Base-by-base conservation (phyloP, 2,797 vertebrate genomes). In the Cygnus olor region DNA sequence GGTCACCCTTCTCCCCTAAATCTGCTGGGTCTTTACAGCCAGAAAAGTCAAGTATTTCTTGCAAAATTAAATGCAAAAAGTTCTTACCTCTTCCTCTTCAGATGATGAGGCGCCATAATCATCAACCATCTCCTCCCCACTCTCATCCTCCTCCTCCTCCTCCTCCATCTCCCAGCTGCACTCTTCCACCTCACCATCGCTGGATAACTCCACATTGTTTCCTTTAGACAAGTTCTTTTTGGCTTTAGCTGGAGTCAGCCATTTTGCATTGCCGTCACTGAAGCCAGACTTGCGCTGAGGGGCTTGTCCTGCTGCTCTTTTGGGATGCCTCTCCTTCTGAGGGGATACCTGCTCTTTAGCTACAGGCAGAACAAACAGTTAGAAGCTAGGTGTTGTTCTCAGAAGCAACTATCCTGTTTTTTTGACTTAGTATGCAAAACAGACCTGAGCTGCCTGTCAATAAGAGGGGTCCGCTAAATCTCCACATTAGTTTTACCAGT, bases 21-120 rank as follows among this genome's bases (percentile, higher is more conserved):
- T 25, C 57, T 2, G 0, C 61, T 27, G 1, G 7, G 7, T 70
- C 51, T 21, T 18, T 76, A 56, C 42, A 70, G 60, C 15, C 66
- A 84, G 4, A 32, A 84, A 4, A 40, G 25, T 8, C 60, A 83
- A 57, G 6, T 25, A 22, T 32, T 64, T 57, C 15, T 60, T 40
- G 4, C 0, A 1, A 36, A 30, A 45, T 16, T 28, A 70, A 79
- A 4, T 2, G 9, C 9, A 60, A 74, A 32, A 79, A 72, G 72
- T 30, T 79, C 97, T 96, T 93, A 97, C 98, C 45, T 96, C 98
- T 34, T 96, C 97, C 80, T 98, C 98, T 10, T 98, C 98, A 32
- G 83, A 88, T 2, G 97, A 98, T 0, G 85, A 92, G 2, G 93
- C 95, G 54, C 98, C 98, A 11, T 98, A 98, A 84, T 98, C 98